Conservation (phyloP, 2,888 invertebrate species). For the Epistrophe eligans region DNA sequence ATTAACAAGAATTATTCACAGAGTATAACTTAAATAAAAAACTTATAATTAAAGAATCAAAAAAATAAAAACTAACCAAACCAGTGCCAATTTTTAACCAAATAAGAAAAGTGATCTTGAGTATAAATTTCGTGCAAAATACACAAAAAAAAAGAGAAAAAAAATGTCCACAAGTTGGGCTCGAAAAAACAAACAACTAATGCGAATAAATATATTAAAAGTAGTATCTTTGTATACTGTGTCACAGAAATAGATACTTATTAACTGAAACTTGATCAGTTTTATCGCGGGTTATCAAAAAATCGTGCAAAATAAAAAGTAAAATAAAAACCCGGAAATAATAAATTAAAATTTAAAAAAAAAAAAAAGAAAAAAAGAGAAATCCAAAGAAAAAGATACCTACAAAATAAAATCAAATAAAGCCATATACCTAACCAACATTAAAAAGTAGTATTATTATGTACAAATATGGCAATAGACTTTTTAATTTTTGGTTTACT, state of each 20-base stretch:
- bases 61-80: constrained; percentile 58
- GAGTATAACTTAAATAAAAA: constrained; percentile 22
- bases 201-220: constrained; percentile 30
- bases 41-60: constrained; percentile 15
- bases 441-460: constrained; percentile 78
- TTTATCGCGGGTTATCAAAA: constrained; percentile 56
- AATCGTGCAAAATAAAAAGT: constrained; percentile 37
- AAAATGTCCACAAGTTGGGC: constrained; percentile 67
- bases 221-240: constrained; percentile 48
- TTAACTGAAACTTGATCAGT: constrained; percentile 47
- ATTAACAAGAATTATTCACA: constrained; percentile 26
- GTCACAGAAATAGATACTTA: constrained; percentile 57
- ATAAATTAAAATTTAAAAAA: background rate
- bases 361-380: constrained; percentile 33
- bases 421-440: constrained; percentile 42
- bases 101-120: constrained; percentile 58
- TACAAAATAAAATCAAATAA: constrained; percentile 6
- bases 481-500: constrained; percentile 83
- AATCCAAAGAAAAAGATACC: constrained; percentile 30
- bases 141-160: constrained; percentile 38
- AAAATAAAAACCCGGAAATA: constrained; percentile 43
- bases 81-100: constrained; percentile 70
- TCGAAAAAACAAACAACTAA: constrained; percentile 35
- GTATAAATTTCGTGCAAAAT: constrained; percentile 17
- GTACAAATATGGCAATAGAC: constrained; percentile 83